These are phyloP conservation scores for Drosophila tropicalis DNA, from an alignment of 1,140 invertebrate genomes.

Conservation along the genomic window DNA sequence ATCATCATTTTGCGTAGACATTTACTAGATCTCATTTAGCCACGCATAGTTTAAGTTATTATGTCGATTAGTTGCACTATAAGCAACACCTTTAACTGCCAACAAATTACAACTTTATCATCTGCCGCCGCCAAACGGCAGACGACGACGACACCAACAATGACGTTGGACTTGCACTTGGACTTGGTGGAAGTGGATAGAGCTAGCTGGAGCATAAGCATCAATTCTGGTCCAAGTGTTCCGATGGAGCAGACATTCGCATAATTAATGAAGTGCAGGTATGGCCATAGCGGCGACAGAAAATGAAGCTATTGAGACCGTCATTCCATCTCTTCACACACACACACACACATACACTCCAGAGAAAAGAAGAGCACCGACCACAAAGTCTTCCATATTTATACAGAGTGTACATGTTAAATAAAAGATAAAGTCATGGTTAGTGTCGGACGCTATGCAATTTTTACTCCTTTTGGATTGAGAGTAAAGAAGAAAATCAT, in stretches of 20 bases:
- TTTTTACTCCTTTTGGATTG: neutral
- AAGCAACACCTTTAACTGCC: constrained; percentile 81
- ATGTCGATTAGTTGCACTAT: constrained; percentile 80
- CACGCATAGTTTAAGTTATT: constrained; percentile 77
- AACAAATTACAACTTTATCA: constrained; percentile 82
- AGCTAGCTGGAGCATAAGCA: constrained; percentile 38
- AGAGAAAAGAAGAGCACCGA: constrained; percentile 18
- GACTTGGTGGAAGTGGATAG: constrained; percentile 33
- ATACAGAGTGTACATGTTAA: constrained; percentile 77
- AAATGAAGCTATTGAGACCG: constrained; percentile 72
- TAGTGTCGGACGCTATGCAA: constrained; percentile 65
- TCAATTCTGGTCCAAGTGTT: constrained; percentile 60
- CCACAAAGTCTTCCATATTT: constrained; percentile 67
- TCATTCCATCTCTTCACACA: constrained; percentile 2
- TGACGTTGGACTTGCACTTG: constrained; percentile 34
- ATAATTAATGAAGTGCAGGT: constrained; percentile 79
- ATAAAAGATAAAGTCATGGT: constrained; percentile 73
- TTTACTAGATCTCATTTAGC: constrained; percentile 71
- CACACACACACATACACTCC: neutral
- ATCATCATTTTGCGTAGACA: constrained; percentile 71
- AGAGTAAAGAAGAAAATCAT: neutral
- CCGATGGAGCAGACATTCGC: constrained; percentile 51
- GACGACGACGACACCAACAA: constrained; percentile 50
- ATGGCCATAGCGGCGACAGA: constrained; percentile 51
- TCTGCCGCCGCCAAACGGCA: constrained; percentile 50